Evolutionary conservation across 2,113 vertebrate species (phyloP).

Genomic region (Sander vitreus): DNA sequence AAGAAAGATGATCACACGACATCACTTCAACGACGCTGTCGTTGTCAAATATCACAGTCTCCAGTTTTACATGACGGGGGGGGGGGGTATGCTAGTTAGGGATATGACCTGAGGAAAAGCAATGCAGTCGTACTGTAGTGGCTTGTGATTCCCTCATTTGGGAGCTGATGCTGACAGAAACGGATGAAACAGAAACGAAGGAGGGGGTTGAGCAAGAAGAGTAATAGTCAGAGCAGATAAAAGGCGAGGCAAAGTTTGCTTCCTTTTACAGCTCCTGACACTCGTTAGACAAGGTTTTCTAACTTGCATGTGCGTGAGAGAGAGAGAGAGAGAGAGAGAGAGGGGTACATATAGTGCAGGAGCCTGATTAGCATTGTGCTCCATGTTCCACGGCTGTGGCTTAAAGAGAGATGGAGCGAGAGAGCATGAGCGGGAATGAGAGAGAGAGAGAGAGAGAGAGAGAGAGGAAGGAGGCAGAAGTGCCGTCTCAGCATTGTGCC

Average conservation of each 20-base stretch:
- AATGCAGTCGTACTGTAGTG: background rate
- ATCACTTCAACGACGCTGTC: background rate
- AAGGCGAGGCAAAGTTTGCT: conserved; percentile 49
- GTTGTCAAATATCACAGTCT: conserved; percentile 5
- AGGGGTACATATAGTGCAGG: conserved; percentile 5
- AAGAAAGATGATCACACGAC: background rate
- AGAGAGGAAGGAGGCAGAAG: conserved; percentile 39
- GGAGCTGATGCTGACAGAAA: conserved; percentile 41
- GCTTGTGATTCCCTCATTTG: conserved; percentile 48
- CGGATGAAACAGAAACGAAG: conserved; percentile 8
- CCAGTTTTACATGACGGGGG: background rate
- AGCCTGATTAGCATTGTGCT: conserved; percentile 82
- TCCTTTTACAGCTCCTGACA: conserved; percentile 67
- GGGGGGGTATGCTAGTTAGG: background rate
- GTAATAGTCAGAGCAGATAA: conserved; percentile 31
- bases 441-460: background rate
- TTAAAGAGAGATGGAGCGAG: conserved; percentile 49
- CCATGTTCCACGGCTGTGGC: conserved; percentile 82
- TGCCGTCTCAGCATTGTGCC: conserved; percentile 68
- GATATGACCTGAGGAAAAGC: conserved; percentile 21
- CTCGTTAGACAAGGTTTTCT: conserved; percentile 51
- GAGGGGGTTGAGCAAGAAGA: conserved; percentile 7
- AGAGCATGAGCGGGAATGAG: conserved; percentile 1
- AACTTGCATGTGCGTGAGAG: background rate
- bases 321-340: too few species aligned